Base-by-base conservation (phyloP, 2,113 vertebrate species). In the Lagenorhynchus albirostris region DNA sequence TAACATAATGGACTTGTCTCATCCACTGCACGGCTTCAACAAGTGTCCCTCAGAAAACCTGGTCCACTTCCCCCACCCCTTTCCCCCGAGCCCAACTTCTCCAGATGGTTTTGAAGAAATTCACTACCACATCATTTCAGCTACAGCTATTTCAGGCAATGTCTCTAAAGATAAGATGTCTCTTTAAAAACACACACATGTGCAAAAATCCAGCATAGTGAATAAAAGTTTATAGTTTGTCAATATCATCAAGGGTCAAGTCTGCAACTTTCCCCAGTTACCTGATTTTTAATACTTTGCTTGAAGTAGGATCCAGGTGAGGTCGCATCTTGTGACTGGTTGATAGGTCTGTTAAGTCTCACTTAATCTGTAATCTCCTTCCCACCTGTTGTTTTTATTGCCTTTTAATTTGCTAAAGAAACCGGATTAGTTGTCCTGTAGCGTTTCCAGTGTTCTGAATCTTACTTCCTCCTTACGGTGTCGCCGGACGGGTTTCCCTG, bases 301-400 rank as follows among this genome's bases (percentile, higher is more conserved):
- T n/a, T 71, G 50, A 23, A 5, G n/a, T 17, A 14, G 38, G 38
- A 12, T 62, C 41, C 58, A 3, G 8, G 4, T 8, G 60, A 26
- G 50, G 33, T 6, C 1, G 0, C 18, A 0, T 2, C 5, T n/a
- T 3, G 1, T 25, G 47, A 5, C 29, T 38, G 38, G 18, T 20
- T 12, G 79, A 33, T 1, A 1, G 8, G 9, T 10, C 33, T 11
- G 26, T 12, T 4, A 17, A 29, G 38, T 36, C 74, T 73, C 74
- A 18, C 31, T 14, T 31, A 5, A 33, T 26, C 8, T 25, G 15
- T 17, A 13, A 17, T 60, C 50, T 29, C 44, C 23, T 71, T 47
- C 58, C 23, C 20, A 55, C 44, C 55, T 88, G 7, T 41, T 26
- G 63, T 41, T 1, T 38, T 50, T 77, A 60, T 62, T 41, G 41